phyloP scores from a whole-genome alignment of 2,797 vertebrate species.

The Anguilla anguilla region DNA sequence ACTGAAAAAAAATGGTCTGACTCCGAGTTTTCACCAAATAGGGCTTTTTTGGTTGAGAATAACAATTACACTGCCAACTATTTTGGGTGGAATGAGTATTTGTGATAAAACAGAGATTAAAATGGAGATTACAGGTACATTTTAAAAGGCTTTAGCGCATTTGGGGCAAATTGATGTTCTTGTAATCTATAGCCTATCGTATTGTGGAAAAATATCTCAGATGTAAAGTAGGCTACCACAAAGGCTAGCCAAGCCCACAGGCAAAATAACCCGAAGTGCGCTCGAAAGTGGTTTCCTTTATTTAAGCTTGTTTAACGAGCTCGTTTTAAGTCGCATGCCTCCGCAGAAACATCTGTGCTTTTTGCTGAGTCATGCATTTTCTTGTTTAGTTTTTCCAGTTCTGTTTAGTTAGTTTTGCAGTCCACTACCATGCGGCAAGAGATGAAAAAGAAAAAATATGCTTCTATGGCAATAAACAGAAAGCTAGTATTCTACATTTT shows the following conservation, averaged over 20 bases:
- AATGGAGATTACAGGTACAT: background rate
- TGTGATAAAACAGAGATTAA: background rate
- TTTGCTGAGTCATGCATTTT: background rate
- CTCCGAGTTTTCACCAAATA: background rate
- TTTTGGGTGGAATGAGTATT: background rate
- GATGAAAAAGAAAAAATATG: background rate
- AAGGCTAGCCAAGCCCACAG: too few species aligned
- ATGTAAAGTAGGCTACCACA: background rate
- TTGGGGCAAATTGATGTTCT: background rate
- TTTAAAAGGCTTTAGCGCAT: background rate
- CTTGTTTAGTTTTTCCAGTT: conserved; percentile 5
- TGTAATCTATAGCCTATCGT: background rate
- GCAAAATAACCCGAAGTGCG: background rate
- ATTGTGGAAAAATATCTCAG: background rate
- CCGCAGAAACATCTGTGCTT: background rate
- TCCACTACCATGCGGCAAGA: background rate
- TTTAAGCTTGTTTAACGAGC: background rate
- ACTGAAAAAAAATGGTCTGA: background rate
- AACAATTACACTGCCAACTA: background rate
- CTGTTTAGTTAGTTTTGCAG: conserved; percentile 8
- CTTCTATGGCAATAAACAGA: background rate
- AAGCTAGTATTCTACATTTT: background rate
- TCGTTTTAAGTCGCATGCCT: background rate
- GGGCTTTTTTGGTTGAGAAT: background rate
- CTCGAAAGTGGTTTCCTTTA: background rate